Percentiles rank a stretch among this genome's conserved stretches.
Conservation (phyloP, 2,113 vertebrate species). For the Bothrops jararaca region DNA sequence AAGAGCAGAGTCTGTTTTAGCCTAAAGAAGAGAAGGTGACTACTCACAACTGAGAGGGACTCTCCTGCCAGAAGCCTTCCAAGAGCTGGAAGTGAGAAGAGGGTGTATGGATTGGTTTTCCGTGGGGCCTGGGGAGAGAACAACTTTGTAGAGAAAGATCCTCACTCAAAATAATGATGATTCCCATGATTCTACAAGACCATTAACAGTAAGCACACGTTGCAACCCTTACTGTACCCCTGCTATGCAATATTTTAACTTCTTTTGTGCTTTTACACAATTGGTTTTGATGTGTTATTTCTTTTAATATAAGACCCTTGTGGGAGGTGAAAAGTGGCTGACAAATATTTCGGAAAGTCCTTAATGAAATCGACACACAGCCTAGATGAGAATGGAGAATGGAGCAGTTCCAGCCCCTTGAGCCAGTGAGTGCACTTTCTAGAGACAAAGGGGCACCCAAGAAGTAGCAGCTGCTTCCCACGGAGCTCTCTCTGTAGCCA, state of each 20-base stretch:
- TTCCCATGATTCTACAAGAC: neutral
- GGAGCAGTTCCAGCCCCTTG: neutral
- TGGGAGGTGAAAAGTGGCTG: neutral
- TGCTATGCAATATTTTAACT: neutral
- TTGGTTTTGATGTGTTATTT: neutral
- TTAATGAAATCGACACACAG: neutral
- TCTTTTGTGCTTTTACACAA: neutral
- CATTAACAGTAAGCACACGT: neutral
- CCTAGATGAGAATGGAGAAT: neutral
- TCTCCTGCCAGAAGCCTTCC: neutral
- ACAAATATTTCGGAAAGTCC: neutral
- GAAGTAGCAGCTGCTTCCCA: neutral
- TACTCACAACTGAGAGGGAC: neutral
- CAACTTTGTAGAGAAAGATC: neutral
- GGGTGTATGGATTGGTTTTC: neutral
- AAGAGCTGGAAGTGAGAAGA: neutral
- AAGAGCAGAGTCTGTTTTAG: neutral
- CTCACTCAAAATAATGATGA: neutral
- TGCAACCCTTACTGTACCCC: neutral
- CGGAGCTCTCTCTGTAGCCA: neutral
- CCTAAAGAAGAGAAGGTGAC: neutral
- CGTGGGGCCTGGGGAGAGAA: neutral
- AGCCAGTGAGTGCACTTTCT: neutral
- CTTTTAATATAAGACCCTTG: neutral
- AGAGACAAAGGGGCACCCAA: neutral